Evolutionary conservation across 2,113 vertebrate species (phyloP), one percentile per base, ranked within the genome.

Genomic region (Salminus brasiliensis): DNA sequence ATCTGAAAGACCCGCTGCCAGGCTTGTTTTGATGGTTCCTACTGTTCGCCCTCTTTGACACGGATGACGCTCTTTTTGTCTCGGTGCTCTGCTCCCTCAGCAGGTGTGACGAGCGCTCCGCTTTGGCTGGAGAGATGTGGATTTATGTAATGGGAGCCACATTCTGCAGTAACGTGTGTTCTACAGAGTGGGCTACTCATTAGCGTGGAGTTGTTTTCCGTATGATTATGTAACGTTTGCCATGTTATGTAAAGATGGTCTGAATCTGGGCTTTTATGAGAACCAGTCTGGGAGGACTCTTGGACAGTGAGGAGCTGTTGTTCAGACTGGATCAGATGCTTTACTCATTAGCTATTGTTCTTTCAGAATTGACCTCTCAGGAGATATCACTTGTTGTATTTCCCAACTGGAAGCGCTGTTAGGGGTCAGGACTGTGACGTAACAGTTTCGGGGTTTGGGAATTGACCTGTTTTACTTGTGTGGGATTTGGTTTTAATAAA

Each of bases 1-100:
- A 43, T 59, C 74, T 9, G 74, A 74, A 79, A 74, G 41, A 81
- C 70, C 60, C 52, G 75, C 80, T 68, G 80, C 69, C 47, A 68
- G 72, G 63, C 75, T 78, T 59, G 62, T 49, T 23, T 29, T 59
- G 39, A 62, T 57, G 49, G 62, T 74, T 78, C 62, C 72, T 32
- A 59, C 63, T 23, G 36, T 55, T 41, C 15, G 49, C 34, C 32
- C 29, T 52, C 74, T 68, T 57, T 57, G 66, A 57, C 65, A 68
- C 63, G 34, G 63, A 77, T 25, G 25, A 34, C n/a, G n/a, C n/a
- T n/a, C 34, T 68, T 39, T 66, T 55, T 16, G 45, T 76, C 62
- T 66, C 59, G 36, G 23, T n/a, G 18, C 6, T 16, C 21, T n/a
- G 62, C 12, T 21, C 45, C 32, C 52, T 57, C 68, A 55, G 74